Conservation (phyloP, 1,140 invertebrate genomes). For the Nymphalis io region DNA sequence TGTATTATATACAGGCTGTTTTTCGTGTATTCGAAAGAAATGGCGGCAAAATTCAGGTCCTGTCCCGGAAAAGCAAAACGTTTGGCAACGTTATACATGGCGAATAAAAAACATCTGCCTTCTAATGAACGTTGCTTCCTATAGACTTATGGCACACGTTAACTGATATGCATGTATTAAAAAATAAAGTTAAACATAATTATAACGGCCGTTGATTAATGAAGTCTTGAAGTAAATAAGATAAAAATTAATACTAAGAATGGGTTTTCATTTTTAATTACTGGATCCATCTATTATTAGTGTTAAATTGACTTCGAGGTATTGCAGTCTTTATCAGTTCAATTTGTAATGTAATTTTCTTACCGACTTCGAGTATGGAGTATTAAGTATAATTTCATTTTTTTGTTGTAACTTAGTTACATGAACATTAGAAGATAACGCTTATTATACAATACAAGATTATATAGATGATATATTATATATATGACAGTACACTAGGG, state of each 20-base stretch:
- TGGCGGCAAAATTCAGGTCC: not conserved
- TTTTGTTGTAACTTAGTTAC: too few species aligned
- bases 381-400: too few species aligned
- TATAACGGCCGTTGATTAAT: conserved; percentile 21
- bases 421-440: too few species aligned
- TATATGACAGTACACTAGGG: too few species aligned
- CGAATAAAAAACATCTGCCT: conserved; percentile 44
- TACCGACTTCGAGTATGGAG: not conserved
- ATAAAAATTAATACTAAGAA: conserved; percentile 16
- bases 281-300: conserved; percentile 9
- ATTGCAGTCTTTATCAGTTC: not conserved
- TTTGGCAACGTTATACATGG: not conserved
- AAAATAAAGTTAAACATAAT: conserved; percentile 14
- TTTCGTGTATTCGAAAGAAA: too few species aligned
- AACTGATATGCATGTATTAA: not conserved
- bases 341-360: conserved; percentile 8
- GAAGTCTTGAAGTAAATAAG: conserved; percentile 20
- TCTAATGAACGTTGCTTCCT: conserved; percentile 36
- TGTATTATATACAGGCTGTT: too few species aligned
- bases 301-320: conserved; percentile 5
- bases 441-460: too few species aligned
- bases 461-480: too few species aligned
- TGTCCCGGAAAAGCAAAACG: not conserved
- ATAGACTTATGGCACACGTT: conserved; percentile 17
- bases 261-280: conserved; percentile 17